Percentiles rank a stretch among this genome's conserved stretches.
These are phyloP conservation scores for Telmatochromis bifrenatus DNA, from an alignment of 2,113 vertebrate species.

Conservation along the genomic window DNA sequence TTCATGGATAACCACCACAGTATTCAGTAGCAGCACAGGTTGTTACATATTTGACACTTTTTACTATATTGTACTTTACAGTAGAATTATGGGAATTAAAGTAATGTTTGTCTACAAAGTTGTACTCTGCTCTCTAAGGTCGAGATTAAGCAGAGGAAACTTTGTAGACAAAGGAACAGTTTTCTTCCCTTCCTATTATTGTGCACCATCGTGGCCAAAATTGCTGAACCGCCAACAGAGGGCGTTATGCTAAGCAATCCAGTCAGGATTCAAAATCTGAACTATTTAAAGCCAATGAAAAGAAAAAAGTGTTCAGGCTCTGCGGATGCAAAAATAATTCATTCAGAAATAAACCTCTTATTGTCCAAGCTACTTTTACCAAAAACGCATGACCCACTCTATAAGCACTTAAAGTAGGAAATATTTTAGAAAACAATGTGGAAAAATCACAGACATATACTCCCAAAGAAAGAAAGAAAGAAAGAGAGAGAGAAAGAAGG, in stretches of 20 bases:
- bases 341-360: slow-evolving; percentile 4
- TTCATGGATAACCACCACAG: background rate
- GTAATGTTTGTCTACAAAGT: background rate
- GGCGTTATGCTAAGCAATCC: slow-evolving; percentile 2
- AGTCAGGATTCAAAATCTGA: background rate
- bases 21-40: background rate
- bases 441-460: background rate
- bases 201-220: background rate
- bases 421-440: background rate
- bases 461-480: background rate
- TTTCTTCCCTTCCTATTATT: background rate
- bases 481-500: rapidly evolving
- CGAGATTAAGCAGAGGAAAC: background rate
- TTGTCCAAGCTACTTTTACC: background rate
- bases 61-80: background rate
- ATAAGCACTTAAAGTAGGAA: background rate
- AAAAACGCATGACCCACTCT: background rate
- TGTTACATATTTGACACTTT: background rate
- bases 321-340: background rate
- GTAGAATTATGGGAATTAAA: background rate
- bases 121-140: background rate
- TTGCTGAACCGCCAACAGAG: slow-evolving; percentile 28
- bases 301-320: background rate
- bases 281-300: background rate
- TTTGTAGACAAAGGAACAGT: background rate